phyloP scores from a whole-genome alignment of 2,888 invertebrate species.

The Acleris holmiana region DNA sequence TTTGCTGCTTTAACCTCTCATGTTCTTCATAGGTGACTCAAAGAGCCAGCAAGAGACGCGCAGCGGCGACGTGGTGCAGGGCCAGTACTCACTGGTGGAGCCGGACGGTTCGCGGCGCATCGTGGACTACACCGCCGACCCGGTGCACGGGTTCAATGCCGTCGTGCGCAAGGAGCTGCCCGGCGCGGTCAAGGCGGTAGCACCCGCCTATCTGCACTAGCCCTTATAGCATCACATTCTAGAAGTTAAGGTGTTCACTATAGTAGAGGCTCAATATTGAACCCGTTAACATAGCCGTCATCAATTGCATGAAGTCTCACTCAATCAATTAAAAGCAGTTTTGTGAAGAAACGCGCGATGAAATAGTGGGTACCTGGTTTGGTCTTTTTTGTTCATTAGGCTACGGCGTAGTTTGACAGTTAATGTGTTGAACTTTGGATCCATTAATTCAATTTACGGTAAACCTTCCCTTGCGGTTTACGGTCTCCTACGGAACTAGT shows the following conservation, averaged over 20 bases:
- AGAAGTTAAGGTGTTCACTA: background rate
- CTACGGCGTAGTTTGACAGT: no score
- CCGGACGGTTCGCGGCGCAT: conserved; percentile 86
- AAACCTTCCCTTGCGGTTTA: no score
- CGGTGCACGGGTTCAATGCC: conserved; percentile 87
- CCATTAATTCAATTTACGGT: no score
- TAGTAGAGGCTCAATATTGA: no score
- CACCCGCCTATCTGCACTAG: conserved; percentile 65
- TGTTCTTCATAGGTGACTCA: conserved; percentile 63
- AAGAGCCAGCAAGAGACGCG: conserved; percentile 82
- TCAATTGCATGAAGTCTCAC: no score
- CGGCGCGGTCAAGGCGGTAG: conserved; percentile 72
- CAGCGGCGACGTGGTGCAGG: conserved; percentile 87
- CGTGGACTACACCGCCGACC: conserved; percentile 87
- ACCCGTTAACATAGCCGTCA: no score
- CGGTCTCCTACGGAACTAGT: no score
- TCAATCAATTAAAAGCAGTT: no score
- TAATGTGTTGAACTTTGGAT: no score
- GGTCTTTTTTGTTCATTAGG: no score
- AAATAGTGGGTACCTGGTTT: no score
- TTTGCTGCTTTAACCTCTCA: background rate
- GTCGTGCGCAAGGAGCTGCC: conserved; percentile 86
- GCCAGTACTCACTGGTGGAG: conserved; percentile 86
- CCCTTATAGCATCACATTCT: conserved; percentile 33
- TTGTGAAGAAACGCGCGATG: no score